These are phyloP conservation scores for Bubo bubo DNA, from an alignment of 2,113 vertebrate genomes.

Conservation along the genomic window DNA sequence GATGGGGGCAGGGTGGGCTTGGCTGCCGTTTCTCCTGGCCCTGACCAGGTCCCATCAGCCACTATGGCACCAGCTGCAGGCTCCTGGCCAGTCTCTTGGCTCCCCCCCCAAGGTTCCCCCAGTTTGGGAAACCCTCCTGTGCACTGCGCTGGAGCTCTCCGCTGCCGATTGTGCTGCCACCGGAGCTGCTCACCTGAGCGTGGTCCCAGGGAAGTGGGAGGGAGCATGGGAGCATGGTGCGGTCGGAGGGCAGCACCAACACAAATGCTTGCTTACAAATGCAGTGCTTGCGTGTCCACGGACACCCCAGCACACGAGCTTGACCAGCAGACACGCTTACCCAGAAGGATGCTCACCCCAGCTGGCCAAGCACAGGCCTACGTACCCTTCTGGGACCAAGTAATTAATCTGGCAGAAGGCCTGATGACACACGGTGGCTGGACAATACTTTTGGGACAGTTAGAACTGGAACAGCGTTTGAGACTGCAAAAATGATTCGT, in stretches of 20 bases:
- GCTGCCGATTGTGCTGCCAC: too few relatives aligned
- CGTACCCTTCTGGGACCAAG: not conserved
- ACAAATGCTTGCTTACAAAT: not conserved
- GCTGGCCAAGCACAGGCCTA: not conserved
- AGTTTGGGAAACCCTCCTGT: too few relatives aligned
- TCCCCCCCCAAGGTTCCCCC: too few relatives aligned
- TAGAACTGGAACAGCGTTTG: not conserved
- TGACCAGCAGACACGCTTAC: not conserved
- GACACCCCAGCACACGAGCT: not conserved
- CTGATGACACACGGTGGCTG: not conserved
- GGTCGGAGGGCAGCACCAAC: not conserved
- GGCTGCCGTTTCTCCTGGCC: not conserved
- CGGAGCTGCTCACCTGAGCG: too few relatives aligned
- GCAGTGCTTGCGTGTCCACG: fast-evolving
- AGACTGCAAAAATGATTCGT: not conserved
- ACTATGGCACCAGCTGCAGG: too few relatives aligned
- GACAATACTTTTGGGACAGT: not conserved
- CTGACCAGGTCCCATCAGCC: too few relatives aligned
- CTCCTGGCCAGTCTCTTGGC: too few relatives aligned
- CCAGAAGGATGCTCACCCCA: not conserved
- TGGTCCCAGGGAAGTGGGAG: not conserved
- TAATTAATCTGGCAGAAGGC: not conserved
- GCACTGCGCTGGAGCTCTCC: too few relatives aligned
- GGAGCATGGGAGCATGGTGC: not conserved
- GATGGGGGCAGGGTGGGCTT: too few relatives aligned